Evolutionary conservation across 1,140 invertebrate genomes (phyloP).

Genomic region (Homarus americanus): DNA sequence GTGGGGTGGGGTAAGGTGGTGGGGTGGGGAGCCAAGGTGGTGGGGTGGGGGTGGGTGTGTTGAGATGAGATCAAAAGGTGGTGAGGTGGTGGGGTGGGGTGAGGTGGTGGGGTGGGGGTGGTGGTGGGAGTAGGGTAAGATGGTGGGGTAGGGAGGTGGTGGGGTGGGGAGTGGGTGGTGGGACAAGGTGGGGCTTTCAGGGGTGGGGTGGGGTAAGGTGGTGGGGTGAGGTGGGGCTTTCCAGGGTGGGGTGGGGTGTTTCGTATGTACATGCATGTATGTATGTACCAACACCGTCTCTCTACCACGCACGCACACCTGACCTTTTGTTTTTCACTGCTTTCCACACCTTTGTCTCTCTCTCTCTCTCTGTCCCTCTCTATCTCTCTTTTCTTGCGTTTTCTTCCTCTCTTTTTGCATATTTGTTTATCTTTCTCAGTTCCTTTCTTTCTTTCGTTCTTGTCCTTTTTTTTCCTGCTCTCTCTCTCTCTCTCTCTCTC

Average conservation of each 20-base stretch:
- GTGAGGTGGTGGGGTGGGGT: background rate
- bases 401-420: background rate
- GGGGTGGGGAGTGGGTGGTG: background rate
- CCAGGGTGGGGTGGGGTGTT: too few species aligned
- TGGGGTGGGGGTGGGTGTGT: background rate
- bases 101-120: background rate
- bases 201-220: background rate
- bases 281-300: too few species aligned
- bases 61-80: too few species aligned
- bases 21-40: background rate
- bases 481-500: conserved; percentile 31
- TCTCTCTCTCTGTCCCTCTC: background rate
- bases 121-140: background rate
- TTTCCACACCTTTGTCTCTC: background rate
- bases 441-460: background rate
- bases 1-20: background rate
- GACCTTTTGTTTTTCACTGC: too few species aligned
- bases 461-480: background rate
- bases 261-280: too few species aligned
- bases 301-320: too few species aligned
- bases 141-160: background rate
- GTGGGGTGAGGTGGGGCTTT: too few species aligned
- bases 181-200: background rate
- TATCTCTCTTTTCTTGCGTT: background rate
- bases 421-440: background rate